phyloP scores from a whole-genome alignment of 2,888 invertebrate genomes.

The Smittia aterrima region DNA sequence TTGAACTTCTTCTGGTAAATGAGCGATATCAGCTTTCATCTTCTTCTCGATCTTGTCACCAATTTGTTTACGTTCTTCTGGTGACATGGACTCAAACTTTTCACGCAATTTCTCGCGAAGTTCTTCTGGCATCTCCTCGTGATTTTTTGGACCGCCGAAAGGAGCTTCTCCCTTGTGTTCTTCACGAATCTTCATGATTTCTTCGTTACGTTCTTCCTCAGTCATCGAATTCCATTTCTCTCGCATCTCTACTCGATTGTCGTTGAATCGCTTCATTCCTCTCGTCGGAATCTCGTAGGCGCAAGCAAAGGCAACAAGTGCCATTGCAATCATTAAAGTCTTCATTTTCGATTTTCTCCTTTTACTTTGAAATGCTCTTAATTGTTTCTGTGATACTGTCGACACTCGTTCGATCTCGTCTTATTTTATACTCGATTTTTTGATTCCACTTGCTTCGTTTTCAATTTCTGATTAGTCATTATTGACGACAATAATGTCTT shows the following conservation, averaged over 20 bases:
- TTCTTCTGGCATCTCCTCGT: neutral
- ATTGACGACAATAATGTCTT: neutral
- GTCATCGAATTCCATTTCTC: neutral
- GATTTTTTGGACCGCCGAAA: neutral
- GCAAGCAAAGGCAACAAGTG: neutral
- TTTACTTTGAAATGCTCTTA: neutral
- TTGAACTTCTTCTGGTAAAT: constrained; percentile 7
- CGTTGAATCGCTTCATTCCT: neutral
- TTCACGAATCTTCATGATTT: neutral
- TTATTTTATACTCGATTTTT: neutral
- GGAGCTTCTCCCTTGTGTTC: neutral
- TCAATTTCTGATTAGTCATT: neutral
- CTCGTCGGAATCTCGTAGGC: neutral
- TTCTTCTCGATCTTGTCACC: neutral
- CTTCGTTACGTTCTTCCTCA: neutral
- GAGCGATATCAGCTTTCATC: neutral
- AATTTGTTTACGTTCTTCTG: constrained; percentile 15
- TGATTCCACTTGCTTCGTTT: neutral
- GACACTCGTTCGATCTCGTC: neutral
- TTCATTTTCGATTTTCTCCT: constrained; percentile 4
- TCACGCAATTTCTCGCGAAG: neutral
- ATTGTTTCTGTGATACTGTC: neutral
- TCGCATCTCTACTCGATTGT: neutral
- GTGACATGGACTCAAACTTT: neutral
- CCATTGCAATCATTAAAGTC: neutral